Evolutionary conservation across 2,888 invertebrate species (phyloP), one percentile per base, ranked within the genome.

Genomic region (Stenichneumon culpator): DNA sequence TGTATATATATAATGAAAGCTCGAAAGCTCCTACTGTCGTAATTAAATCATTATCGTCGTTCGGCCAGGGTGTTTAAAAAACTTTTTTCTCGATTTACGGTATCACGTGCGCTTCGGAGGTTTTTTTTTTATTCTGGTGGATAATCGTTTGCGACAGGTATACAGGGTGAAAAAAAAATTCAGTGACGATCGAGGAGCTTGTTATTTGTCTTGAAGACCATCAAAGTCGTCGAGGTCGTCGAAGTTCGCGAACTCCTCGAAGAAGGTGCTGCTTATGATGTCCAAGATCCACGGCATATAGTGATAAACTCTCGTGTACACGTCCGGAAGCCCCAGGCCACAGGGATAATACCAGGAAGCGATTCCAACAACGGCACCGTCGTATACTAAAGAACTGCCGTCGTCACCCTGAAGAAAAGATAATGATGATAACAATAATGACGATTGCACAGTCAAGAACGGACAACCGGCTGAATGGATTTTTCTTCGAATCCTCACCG

Each of bases 351-450:
- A 86, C 83, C 83, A 83, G n/a, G 90, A 89, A 9, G 80, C 69
- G 22, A 90, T 54, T 32, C 88, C 89, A 63, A 84, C 69, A 9
- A 89, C 6, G 6, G 73, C 52, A 28, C 69, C 81, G 39, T 87
- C 75, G 70, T 79, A 65, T 3, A 87, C 78, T 14, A 89, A 74
- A 32, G 89, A 88, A 65, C 90, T 86, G 36, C 89, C 89, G 36
- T 86, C 88, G 70, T 90, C 89, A 72, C 89, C 88, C 89, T 90
- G 63, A 65, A 79, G 74, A 72, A 75, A 28, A 72, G 39, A 4
- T 28, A 57, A 57, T 1, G 14, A 73, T 25, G 4, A 72, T 25
- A 5, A 67, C 0, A 19, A 22, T 19, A 4, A 39, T 2, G 4
- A 9, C 57, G 14, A 44, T 74, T 39, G 47, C 11, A 14, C 25